These are phyloP conservation scores for Pachyseris speciosa DNA, from an alignment of 64 coral and sea anemone genomes.

Conservation along the genomic window DNA sequence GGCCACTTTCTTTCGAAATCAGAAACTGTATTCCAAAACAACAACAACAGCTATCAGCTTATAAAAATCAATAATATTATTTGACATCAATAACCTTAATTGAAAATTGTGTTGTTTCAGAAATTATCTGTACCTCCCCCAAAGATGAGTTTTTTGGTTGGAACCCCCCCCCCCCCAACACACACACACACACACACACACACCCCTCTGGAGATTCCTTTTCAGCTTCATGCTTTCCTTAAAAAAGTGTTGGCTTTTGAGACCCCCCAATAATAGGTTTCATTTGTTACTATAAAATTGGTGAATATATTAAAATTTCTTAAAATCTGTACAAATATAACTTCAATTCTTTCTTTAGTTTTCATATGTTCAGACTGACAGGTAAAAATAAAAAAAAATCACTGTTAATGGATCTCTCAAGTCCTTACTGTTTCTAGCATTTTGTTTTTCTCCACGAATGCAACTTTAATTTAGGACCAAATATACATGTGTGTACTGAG, in stretches of 20 bases:
- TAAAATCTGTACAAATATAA: not conserved
- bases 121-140: too few relatives aligned
- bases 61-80: not conserved
- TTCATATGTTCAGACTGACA: not conserved
- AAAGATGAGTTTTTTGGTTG: too few relatives aligned
- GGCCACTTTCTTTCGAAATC: not conserved
- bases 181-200: too few relatives aligned
- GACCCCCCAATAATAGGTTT: too few relatives aligned
- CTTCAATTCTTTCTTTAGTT: not conserved
- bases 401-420: not conserved
- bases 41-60: not conserved
- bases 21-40: slow-evolving; percentile 8
- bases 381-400: not conserved
- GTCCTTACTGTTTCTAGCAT: not conserved
- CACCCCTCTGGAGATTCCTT: too few relatives aligned
- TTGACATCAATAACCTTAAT: slow-evolving; percentile 8
- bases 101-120: too few relatives aligned
- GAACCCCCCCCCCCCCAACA: too few relatives aligned
- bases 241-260: too few relatives aligned
- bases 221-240: too few relatives aligned
- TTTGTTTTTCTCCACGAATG: not conserved
- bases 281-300: too few relatives aligned
- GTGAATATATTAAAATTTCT: not conserved
- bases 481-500: not conserved
- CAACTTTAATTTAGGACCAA: not conserved